These are phyloP conservation scores for Hemibagrus guttatus DNA, from an alignment of 2,797 vertebrate genomes.

Conservation along the genomic window DNA sequence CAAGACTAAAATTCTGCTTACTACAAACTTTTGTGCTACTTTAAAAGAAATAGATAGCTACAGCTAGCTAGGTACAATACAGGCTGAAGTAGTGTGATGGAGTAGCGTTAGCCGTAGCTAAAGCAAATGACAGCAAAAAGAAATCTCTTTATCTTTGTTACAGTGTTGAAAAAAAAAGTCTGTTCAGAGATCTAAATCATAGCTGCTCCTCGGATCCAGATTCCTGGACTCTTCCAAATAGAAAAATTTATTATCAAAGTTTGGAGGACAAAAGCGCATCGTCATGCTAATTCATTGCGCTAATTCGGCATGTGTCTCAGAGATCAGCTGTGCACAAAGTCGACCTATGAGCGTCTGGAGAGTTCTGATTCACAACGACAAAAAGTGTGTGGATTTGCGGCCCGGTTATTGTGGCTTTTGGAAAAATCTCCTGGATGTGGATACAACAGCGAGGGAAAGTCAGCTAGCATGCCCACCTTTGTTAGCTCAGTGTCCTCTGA, in stretches of 20 bases:
- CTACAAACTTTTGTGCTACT: background rate
- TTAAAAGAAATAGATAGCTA: background rate
- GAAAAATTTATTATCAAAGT: background rate
- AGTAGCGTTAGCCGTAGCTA: no score
- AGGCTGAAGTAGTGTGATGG: background rate
- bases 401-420: background rate
- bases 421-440: background rate
- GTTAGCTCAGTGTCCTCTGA: conserved; percentile 2
- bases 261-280: background rate
- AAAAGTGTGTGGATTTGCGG: background rate
- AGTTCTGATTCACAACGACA: background rate
- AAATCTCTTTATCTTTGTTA: background rate
- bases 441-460: background rate
- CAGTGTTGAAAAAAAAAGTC: background rate
- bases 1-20: background rate
- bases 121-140: no score
- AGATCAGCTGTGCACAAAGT: background rate
- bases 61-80: background rate
- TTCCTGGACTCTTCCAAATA: background rate
- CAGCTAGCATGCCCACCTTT: conserved; percentile 28
- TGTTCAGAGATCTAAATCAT: background rate
- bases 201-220: background rate
- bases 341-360: background rate
- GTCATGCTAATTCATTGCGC: no score
- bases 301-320: background rate